These are phyloP conservation scores for Peromyscus eremicus DNA, from an alignment of 2,797 vertebrate genomes.

Conservation along the genomic window DNA sequence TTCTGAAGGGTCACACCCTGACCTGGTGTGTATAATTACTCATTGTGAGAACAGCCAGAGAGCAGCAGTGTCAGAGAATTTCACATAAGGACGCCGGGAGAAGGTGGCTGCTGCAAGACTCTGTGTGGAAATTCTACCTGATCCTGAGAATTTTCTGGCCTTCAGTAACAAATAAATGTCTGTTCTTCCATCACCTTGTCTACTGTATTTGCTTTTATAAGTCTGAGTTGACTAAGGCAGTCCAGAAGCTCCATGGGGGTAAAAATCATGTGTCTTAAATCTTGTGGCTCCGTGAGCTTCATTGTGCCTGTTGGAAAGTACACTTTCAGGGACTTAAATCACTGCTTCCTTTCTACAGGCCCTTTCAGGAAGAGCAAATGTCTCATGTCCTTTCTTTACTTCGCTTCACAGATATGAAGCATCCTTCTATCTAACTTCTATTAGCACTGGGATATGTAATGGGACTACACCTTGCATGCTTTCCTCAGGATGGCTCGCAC, in stretches of 20 bases:
- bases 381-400: not conserved
- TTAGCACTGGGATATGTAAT: too few relatives aligned
- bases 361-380: not conserved
- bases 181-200: not conserved
- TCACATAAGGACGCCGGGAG: not conserved
- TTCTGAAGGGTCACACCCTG: not conserved
- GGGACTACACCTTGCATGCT: not conserved
- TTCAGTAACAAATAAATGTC: not conserved
- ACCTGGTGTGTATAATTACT: not conserved
- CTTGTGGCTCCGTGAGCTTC: not conserved
- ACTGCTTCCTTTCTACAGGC: not conserved
- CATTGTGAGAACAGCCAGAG: not conserved
- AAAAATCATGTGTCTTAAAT: not conserved
- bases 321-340: constrained; percentile 5
- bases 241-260: not conserved
- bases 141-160: not conserved
- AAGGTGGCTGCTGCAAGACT: not conserved
- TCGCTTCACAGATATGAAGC: constrained; percentile 15
- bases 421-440: not conserved
- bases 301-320: not conserved
- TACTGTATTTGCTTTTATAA: not conserved
- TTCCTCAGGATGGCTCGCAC: not conserved
- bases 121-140: not conserved
- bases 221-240: not conserved
- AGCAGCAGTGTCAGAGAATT: not conserved